Base-by-base conservation (phyloP, 1,140 invertebrate genomes). In the Papilio aristodemus region DNA sequence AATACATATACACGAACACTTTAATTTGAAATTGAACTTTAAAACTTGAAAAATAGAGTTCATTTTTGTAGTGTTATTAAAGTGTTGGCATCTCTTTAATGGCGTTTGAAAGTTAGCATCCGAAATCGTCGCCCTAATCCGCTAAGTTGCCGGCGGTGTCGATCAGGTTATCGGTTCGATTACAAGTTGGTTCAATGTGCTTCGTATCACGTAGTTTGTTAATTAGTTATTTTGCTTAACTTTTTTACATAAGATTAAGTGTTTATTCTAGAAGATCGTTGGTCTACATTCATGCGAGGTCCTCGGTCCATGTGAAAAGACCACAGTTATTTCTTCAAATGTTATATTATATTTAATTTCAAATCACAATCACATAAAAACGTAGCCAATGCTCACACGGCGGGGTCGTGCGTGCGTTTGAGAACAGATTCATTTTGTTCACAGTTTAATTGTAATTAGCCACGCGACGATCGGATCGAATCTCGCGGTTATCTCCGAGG, bases 371-470 rank as follows among this genome's bases (percentile, higher is more conserved):
- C n/a, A n/a, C n/a, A n/a, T n/a, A n/a, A n/a, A n/a, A n/a, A n/a
- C n/a, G 8, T 46, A 17, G 19, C 2, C 10, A 25, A 54, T 11
- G 46, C 46, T 54, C 46, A 54, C 46, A 54, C 46, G 46, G 57
- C 19, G 46, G 57, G 57, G 36, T 32, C 59, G 36, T 80, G 81
- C 76, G 75, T 85, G 79, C 60, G 77, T 75, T 79, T 77, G 75
- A 73, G 78, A 79, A 71, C 79, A 75, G 68, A 78, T 75, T 80
- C 83, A 86, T 85, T 83, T 80, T 80, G n/a, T 85, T 86, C 81
- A 87, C 80, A 85, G 80, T 79, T 78, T 85, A 85, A 89, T n/a
- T 82, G 71, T 72, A 74, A 85, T 89, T 83, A 72, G 79, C 58
- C 70, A 85, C 84, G 84, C 79, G 60, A 73, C 82, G 70, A 64